These are phyloP conservation scores for Megalurothrips usitatus DNA, from an alignment of 2,888 invertebrate genomes.

Conservation along the genomic window DNA sequence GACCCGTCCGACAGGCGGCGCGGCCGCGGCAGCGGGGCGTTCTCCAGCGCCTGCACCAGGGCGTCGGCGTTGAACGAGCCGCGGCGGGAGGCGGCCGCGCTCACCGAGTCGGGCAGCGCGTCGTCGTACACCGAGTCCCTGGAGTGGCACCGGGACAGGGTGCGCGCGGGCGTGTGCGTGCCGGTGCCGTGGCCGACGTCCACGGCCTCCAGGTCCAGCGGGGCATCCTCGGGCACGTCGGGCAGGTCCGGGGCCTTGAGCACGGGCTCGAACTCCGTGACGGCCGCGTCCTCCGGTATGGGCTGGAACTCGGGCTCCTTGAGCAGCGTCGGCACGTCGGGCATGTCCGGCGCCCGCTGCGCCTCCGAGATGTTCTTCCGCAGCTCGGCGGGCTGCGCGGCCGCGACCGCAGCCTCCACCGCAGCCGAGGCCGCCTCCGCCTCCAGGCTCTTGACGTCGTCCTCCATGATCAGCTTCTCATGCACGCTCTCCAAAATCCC, in stretches of 20 bases:
- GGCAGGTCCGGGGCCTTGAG: constrained; percentile 5
- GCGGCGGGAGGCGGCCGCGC: not conserved
- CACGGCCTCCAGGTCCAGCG: not conserved
- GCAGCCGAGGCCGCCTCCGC: not conserved
- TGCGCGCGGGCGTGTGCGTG: not conserved
- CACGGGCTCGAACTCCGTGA: constrained; percentile 19
- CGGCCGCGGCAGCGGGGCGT: not conserved
- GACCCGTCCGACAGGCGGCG: constrained; percentile 8
- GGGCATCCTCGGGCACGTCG: not conserved
- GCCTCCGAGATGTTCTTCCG: not conserved
- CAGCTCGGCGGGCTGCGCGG: not conserved
- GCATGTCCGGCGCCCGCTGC: not conserved
- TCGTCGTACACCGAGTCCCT: constrained; percentile 6
- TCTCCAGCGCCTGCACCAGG: not conserved
- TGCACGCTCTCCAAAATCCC: constrained; percentile 11
- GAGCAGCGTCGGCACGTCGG: not conserved
- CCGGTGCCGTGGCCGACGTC: not conserved
- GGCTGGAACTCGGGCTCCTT: constrained; percentile 9
- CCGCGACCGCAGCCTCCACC: not conserved
- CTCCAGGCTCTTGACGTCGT: not conserved
- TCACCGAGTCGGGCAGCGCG: not conserved
- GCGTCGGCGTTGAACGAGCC: constrained; percentile 6
- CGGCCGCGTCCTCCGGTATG: not conserved
- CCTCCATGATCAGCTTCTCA: constrained; percentile 9
- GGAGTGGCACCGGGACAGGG: not conserved